Evolutionary conservation across 2,797 vertebrate genomes (phyloP).

Genomic region (Rhinophrynus dorsalis): DNA sequence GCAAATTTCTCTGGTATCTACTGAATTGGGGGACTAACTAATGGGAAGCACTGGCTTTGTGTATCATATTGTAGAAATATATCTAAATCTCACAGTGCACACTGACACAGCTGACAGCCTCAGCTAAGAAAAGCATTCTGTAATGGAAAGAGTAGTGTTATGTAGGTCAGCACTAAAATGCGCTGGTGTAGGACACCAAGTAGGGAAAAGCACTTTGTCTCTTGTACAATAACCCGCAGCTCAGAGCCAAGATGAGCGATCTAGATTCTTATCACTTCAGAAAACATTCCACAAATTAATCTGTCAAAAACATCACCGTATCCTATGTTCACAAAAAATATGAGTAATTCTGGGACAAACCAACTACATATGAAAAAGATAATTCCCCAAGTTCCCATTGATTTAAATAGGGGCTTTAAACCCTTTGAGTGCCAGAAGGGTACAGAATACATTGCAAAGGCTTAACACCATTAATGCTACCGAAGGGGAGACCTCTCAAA

Average conservation of each 20-base stretch:
- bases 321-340: too few species aligned
- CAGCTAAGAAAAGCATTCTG: slow-evolving; percentile 19
- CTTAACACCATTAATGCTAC: too few species aligned
- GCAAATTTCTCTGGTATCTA: too few species aligned
- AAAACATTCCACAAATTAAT: slow-evolving; percentile 10
- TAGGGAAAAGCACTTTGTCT: slow-evolving; percentile 30
- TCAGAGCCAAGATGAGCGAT: slow-evolving; percentile 18
- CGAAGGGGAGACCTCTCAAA: too few species aligned
- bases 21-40: too few species aligned
- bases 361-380: too few species aligned
- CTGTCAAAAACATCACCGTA: slow-evolving; percentile 32
- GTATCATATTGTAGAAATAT: slow-evolving; percentile 5
- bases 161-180: slow-evolving; percentile 40
- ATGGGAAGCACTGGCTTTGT: slow-evolving; percentile 4
- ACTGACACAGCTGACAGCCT: slow-evolving; percentile 27
- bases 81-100: slow-evolving; percentile 26
- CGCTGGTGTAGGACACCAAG: slow-evolving; percentile 10
- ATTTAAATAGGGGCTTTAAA: too few species aligned
- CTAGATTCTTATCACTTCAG: slow-evolving; percentile 6
- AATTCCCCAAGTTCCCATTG: too few species aligned
- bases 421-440: too few species aligned
- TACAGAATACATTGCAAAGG: too few species aligned
- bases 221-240: slow-evolving; percentile 14
- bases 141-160: slow-evolving; percentile 24
- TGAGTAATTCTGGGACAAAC: too few species aligned